Percentiles rank a stretch among this genome's conserved stretches.
phyloP scores from a whole-genome alignment of 2,888 invertebrate genomes.

The Conchocele bisecta region DNA sequence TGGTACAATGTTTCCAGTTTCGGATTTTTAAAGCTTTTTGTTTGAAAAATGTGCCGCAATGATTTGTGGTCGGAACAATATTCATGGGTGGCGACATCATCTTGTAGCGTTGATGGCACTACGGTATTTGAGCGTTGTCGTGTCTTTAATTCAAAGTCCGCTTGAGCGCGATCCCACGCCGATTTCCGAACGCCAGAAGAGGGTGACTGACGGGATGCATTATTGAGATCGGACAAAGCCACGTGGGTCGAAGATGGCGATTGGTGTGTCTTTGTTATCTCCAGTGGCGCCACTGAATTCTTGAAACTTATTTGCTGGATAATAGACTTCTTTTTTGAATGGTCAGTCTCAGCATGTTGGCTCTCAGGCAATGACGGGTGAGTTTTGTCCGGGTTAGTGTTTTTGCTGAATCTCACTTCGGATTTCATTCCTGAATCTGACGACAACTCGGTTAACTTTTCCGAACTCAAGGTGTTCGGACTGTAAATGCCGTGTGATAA shows the following conservation, averaged over 20 bases:
- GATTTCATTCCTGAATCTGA: too few relatives aligned
- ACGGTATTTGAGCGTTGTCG: constrained; percentile 38
- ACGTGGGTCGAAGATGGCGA: neutral
- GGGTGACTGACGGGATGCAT: constrained; percentile 24
- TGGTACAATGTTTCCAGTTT: constrained; percentile 97
- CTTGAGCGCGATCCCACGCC: constrained; percentile 77
- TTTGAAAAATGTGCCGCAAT: constrained; percentile 62
- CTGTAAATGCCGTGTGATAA: too few relatives aligned
- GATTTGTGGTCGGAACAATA: constrained; percentile 48
- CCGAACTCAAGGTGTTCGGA: too few relatives aligned
- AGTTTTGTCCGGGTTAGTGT: too few relatives aligned
- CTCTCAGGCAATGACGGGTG: too few relatives aligned
- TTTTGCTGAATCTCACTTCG: too few relatives aligned
- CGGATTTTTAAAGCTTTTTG: constrained; percentile 87
- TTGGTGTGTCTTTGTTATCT: neutral
- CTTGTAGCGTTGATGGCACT: constrained; percentile 34
- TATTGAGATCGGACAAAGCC: constrained; percentile 10
- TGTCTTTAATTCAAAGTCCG: constrained; percentile 60
- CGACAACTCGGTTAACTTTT: too few relatives aligned
- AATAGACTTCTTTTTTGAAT: neutral
- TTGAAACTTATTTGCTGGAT: neutral
- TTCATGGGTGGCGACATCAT: constrained; percentile 44
- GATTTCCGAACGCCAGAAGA: constrained; percentile 61
- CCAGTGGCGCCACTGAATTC: neutral
- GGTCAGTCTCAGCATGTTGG: neutral